Conservation (phyloP, 1,140 invertebrate species). For the Ceratina australensis region DNA sequence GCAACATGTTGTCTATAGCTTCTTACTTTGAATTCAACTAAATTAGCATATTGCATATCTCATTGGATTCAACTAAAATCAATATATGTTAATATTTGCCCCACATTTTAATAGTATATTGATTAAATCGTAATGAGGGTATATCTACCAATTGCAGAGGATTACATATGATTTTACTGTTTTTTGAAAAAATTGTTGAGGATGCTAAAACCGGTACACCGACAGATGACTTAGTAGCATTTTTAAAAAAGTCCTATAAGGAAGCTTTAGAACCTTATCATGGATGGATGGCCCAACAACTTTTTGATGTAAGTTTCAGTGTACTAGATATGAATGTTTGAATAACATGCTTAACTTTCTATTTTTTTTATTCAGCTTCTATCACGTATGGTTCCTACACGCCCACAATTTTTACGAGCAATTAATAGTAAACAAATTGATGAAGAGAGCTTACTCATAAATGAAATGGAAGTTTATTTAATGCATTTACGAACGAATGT, state of each 20-base stretch:
- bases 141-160: conserved; percentile 77
- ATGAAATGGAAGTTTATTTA: conserved; percentile 65
- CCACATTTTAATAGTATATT: no score
- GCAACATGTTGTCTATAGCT: no score
- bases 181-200: conserved; percentile 81
- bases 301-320: conserved; percentile 81
- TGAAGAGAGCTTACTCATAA: conserved; percentile 65
- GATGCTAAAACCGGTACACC: conserved; percentile 75
- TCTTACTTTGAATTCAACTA: background rate
- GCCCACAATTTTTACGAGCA: conserved; percentile 69
- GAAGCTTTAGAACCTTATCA: conserved; percentile 84
- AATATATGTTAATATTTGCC: no score
- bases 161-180: conserved; percentile 82
- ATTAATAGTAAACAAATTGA: conserved; percentile 66
- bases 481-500: conserved; percentile 68
- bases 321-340: background rate
- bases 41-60: background rate
- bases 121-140: conserved; percentile 29
- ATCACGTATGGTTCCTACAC: conserved; percentile 72
- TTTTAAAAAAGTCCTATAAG: conserved; percentile 82
- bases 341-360: background rate
- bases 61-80: background rate
- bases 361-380: conserved; percentile 67
- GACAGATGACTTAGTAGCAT: conserved; percentile 80
- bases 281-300: conserved; percentile 84